Base-by-base conservation (phyloP, 2,888 invertebrate genomes). In the Zhuqinia jingwanae region DNA sequence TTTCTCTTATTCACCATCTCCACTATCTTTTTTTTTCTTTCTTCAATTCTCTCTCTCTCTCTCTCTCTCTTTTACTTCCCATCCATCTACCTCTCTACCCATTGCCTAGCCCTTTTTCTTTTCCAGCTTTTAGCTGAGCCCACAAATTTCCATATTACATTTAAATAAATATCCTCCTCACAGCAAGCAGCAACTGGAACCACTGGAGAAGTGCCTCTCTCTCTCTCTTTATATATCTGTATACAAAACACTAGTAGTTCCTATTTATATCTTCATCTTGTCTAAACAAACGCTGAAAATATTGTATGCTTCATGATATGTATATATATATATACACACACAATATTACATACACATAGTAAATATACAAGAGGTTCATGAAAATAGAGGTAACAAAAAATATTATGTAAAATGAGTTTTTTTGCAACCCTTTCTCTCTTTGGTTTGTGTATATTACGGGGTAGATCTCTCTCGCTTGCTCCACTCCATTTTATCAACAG, bases 81-180 rank as follows among this genome's bases (percentile, higher is more conserved):
- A 77, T 47, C 30, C 60, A 63, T 58, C 42, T 45, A 25, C 45
- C 22, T 27, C 30, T 80, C 36, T 60, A 17, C 13, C 63, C 27
- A 13, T 1, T 15, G 8, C 25, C 25, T 25, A 45, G 6, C 36
- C 45, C 6, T 73, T 73, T 17, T 17, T 30, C 68, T 68, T 56
- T 25, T 36, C 45, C 20, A 47, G 81, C 58, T 68, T 27, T n/a
- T 30, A 30, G 65, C 17, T 42, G 50, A 79, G 22, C 73, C 79
- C 79, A 79, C 85, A 85, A 85, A 85, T 85, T 70, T 85, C 85
- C 79, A 79, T 79, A 84, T 79, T 79, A 79, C 70, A 79, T 85
- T 75, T 85, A 79, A 85, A 85, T 83, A 83, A 65, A 76, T 79
- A 73, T 50, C 60, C 45, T 77, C 20, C 45, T 77, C 20, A 56